Evolutionary conservation across 2,888 invertebrate genomes (phyloP), one percentile per base, ranked within the genome.

Genomic region (Xylocampa areola): DNA sequence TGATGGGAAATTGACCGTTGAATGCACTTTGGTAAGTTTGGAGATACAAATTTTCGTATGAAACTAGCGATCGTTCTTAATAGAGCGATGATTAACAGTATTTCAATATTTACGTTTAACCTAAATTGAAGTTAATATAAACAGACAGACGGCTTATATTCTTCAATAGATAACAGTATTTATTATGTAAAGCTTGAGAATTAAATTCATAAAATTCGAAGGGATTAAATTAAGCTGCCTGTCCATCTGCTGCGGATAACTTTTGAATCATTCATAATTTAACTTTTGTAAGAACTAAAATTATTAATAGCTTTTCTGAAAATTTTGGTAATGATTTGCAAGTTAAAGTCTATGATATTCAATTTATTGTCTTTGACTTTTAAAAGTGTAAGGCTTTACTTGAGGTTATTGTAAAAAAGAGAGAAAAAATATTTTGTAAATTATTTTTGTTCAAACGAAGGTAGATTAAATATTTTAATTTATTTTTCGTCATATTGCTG

Each of bases 1-100:
- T 37, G 23, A 49, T 50, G 65, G 49, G 68, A 69, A 75, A 78
- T 75, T 61, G 61, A 68, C 70, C 68, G 25, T 58, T 47, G 47
- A 54, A 61, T 73, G 55, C 63, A 66, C 27, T 52, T 16, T 5
- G 30, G 63, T 52, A 59, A 44, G 35, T 32, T 37, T 27, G 7
- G n/a, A 13, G 2, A 10, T 11, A 41, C 10, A 0, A 8, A 8
- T 3, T 30, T 50, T 30, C n/a, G n/a, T n/a, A n/a, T n/a, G n/a
- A n/a, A n/a, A n/a, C n/a, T n/a, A n/a, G n/a, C n/a, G n/a, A n/a
- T n/a, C n/a, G n/a, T n/a, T n/a, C n/a, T n/a, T n/a, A n/a, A n/a
- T n/a, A n/a, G n/a, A n/a, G n/a, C n/a, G n/a, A n/a, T n/a, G n/a
- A n/a, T n/a, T n/a, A n/a, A n/a, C n/a, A n/a, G n/a, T n/a, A n/a